Evolutionary conservation across 2,888 invertebrate species (phyloP).

Genomic region (Conomelus anceps): DNA sequence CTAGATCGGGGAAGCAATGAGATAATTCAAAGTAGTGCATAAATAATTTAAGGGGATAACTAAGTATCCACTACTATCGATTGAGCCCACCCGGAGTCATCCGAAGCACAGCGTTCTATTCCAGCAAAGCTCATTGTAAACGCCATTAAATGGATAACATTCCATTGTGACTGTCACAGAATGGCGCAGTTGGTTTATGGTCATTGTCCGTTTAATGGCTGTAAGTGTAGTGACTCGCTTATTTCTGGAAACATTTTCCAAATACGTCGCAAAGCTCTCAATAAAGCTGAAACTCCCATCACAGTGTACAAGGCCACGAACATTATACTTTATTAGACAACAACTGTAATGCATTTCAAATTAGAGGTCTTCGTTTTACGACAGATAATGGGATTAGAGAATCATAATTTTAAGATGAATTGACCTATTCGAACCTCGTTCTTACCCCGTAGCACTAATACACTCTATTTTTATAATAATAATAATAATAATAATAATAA

Average conservation of each 20-base stretch:
- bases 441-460: neutral
- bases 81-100: neutral
- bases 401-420: neutral
- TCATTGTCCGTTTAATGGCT: neutral
- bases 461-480: too few relatives aligned
- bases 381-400: neutral
- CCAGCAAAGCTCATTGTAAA: neutral
- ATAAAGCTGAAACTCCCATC: neutral
- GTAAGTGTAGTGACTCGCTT: neutral
- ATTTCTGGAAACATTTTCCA: neutral
- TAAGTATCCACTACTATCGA: too few relatives aligned
- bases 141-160: neutral
- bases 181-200: neutral
- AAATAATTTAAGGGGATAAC: neutral
- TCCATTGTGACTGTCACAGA: neutral
- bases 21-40: neutral
- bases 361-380: neutral
- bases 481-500: too few relatives aligned
- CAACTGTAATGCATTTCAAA: neutral
- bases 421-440: too few relatives aligned
- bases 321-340: neutral
- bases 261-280: neutral
- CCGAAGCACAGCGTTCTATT: neutral
- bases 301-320: neutral
- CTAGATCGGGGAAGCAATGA: neutral